phyloP scores from a whole-genome alignment of 2,113 vertebrate species.

The Sprattus sprattus region DNA sequence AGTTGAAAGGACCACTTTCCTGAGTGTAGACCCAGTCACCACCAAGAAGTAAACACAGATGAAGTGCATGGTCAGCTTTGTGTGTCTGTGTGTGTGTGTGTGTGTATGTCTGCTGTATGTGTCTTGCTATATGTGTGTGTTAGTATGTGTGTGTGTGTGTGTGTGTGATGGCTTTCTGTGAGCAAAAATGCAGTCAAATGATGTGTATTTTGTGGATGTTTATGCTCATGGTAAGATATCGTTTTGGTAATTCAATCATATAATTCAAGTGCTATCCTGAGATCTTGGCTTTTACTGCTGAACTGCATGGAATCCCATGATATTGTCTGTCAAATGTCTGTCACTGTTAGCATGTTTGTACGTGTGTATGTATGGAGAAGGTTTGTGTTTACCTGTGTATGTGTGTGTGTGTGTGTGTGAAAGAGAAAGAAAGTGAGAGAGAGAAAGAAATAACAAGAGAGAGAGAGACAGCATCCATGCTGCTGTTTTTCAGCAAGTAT shows the following conservation, averaged over 20 bases:
- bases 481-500: background rate
- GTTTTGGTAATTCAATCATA: background rate
- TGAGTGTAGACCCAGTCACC: background rate
- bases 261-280: background rate
- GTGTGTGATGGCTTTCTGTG: background rate
- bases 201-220: background rate
- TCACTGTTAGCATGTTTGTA: background rate
- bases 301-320: background rate
- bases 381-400: background rate
- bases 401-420: constrained; percentile 1
- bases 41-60: background rate
- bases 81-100: constrained; percentile 29
- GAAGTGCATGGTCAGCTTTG: background rate
- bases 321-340: background rate
- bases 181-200: background rate
- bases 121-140: background rate
- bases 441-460: background rate
- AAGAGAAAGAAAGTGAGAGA: background rate
- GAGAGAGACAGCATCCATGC: background rate
- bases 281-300: background rate
- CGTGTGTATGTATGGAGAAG: background rate
- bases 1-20: background rate
- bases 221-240: background rate
- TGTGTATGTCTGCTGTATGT: background rate
- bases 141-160: background rate